These are phyloP conservation scores for Papilio polytes DNA, from an alignment of 1,140 invertebrate genomes.

Conservation along the genomic window DNA sequence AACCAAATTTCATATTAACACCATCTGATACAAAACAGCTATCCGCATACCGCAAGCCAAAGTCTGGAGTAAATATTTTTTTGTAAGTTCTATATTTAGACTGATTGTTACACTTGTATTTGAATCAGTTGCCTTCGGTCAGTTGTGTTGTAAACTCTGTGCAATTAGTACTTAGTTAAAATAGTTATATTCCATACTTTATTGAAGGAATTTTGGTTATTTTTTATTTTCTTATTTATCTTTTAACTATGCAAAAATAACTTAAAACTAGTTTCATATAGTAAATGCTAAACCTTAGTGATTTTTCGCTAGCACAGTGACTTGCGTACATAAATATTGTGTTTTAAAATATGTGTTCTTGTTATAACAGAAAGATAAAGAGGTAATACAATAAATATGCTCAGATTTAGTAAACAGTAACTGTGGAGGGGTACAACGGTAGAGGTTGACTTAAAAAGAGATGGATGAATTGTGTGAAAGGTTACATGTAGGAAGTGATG, in stretches of 20 bases:
- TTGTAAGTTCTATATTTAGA: slow-evolving; percentile 49
- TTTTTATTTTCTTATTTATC: too few relatives aligned
- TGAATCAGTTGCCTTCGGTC: slow-evolving; percentile 26
- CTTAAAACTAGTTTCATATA: too few relatives aligned
- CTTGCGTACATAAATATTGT: not conserved
- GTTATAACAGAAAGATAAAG: slow-evolving; percentile 32
- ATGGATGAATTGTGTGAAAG: too few relatives aligned
- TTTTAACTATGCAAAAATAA: too few relatives aligned
- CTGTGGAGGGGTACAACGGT: too few relatives aligned
- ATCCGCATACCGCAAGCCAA: slow-evolving; percentile 20
- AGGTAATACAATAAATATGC: not conserved
- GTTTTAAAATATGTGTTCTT: slow-evolving; percentile 10
- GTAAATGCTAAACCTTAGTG: too few relatives aligned
- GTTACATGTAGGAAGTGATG: too few relatives aligned
- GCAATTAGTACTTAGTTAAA: not conserved
- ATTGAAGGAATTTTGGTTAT: too few relatives aligned
- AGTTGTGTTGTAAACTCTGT: not conserved
- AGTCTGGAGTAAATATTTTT: slow-evolving; percentile 51
- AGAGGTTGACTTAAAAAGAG: too few relatives aligned
- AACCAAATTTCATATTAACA: slow-evolving; percentile 11
- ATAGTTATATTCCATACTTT: not conserved
- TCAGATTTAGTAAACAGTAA: not conserved
- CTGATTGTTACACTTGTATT: slow-evolving; percentile 39
- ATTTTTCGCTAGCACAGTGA: too few relatives aligned
- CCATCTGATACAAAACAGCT: slow-evolving; percentile 49